Conservation (phyloP, 2,113 vertebrate species). For the Xyrauchen texanus region DNA sequence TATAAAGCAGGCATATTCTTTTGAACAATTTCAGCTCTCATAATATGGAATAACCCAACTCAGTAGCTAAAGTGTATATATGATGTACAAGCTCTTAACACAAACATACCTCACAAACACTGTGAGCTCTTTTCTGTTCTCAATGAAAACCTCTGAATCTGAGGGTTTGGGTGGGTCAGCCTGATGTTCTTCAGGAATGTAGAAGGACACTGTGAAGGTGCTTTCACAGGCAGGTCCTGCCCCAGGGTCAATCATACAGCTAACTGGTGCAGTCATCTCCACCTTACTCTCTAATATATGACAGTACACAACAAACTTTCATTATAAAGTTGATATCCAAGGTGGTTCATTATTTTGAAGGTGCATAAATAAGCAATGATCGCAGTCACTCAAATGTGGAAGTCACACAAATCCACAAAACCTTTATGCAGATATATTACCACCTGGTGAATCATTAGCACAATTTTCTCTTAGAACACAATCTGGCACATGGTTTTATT, state of each 20-base stretch:
- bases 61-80: too few species aligned
- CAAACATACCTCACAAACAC: constrained; percentile 74
- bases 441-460: constrained; percentile 3
- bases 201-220: constrained; percentile 74
- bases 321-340: not conserved
- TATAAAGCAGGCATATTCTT: too few species aligned
- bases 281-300: constrained; percentile 71
- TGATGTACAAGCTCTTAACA: too few species aligned
- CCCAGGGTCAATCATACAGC: constrained; percentile 73
- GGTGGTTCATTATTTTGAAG: not conserved
- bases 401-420: not conserved
- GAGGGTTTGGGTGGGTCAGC: constrained; percentile 70
- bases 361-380: not conserved
- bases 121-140: constrained; percentile 75
- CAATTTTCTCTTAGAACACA: not conserved
- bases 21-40: too few species aligned
- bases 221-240: constrained; percentile 69
- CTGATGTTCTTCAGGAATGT: constrained; percentile 73
- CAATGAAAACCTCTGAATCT: constrained; percentile 72
- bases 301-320: not conserved
- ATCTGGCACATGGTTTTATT: constrained; percentile 7
- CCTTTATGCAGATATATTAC: not conserved
- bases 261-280: constrained; percentile 76
- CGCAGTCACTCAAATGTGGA: not conserved
- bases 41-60: too few species aligned